These are phyloP conservation scores for Coremacera marginata DNA, from an alignment of 2,888 invertebrate species.

Conservation along the genomic window DNA sequence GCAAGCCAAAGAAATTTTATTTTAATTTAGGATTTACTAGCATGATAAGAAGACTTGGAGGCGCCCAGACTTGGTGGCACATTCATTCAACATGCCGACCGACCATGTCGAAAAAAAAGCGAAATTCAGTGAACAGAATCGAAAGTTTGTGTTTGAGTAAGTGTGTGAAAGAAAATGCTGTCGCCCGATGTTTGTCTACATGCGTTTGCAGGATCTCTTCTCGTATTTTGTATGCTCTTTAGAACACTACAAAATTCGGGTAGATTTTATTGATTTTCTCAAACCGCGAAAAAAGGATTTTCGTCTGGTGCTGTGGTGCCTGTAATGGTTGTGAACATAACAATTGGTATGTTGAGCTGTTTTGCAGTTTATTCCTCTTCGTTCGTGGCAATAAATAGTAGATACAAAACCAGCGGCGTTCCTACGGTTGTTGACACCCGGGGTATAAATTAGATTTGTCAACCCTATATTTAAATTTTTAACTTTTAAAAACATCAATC, in stretches of 20 bases:
- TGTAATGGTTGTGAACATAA: slow-evolving; percentile 9
- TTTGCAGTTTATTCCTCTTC: not conserved
- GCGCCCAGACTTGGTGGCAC: not conserved
- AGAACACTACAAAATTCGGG: slow-evolving; percentile 6
- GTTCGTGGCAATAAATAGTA: not conserved
- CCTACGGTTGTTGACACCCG: too few relatives aligned
- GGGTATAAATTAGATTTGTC: too few relatives aligned
- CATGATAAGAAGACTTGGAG: not conserved
- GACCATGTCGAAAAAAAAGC: too few relatives aligned
- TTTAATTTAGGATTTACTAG: not conserved
- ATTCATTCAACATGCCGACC: too few relatives aligned
- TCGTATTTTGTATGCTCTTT: not conserved
- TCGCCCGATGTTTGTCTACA: not conserved
- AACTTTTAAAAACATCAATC: too few relatives aligned
- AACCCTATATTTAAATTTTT: too few relatives aligned
- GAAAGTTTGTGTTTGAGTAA: not conserved
- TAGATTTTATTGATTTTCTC: slow-evolving; percentile 37
- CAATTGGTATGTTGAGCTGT: slow-evolving; percentile 4
- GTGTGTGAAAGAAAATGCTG: not conserved
- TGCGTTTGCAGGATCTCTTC: not conserved
- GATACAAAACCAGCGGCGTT: too few relatives aligned
- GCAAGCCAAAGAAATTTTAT: not conserved
- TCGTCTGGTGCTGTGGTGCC: not conserved
- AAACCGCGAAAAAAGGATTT: slow-evolving; percentile 22
- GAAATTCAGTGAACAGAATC: too few relatives aligned